Evolutionary conservation across 2,113 vertebrate species (phyloP).

Genomic region (Tylochromis polylepis): DNA sequence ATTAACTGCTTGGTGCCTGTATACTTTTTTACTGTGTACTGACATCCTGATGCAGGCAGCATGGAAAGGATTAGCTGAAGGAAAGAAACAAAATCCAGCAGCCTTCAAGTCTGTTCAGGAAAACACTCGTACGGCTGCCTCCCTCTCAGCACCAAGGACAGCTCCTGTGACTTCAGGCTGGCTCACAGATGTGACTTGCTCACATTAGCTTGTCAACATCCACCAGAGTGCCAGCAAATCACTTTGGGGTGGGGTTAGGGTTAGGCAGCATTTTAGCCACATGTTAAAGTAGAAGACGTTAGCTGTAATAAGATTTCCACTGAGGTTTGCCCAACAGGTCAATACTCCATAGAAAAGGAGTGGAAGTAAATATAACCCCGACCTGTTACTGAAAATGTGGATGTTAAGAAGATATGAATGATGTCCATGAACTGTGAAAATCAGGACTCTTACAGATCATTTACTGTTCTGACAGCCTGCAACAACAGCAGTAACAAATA

Average conservation of each 20-base stretch:
- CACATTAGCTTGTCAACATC: neutral
- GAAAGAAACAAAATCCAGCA: neutral
- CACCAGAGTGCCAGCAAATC: neutral
- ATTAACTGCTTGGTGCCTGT: neutral
- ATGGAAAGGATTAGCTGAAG: neutral
- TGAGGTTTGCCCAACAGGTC: fast-evolving
- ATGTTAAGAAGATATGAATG: neutral
- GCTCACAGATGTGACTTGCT: neutral
- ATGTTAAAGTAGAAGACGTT: neutral
- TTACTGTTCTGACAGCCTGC: neutral
- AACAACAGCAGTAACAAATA: neutral
- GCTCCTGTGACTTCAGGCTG: neutral
- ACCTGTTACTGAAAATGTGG: neutral
- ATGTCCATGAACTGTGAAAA: neutral
- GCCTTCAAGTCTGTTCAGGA: neutral
- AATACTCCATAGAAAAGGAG: neutral
- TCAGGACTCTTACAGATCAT: neutral
- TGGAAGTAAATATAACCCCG: fast-evolving
- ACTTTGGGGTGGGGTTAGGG: neutral
- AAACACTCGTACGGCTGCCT: neutral
- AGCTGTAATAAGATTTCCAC: neutral
- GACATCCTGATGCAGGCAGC: neutral
- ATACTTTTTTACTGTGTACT: fast-evolving
- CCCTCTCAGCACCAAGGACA: neutral
- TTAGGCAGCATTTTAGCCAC: neutral